Evolutionary conservation across 2,797 vertebrate genomes (phyloP).

Genomic region (Esox lucius): DNA sequence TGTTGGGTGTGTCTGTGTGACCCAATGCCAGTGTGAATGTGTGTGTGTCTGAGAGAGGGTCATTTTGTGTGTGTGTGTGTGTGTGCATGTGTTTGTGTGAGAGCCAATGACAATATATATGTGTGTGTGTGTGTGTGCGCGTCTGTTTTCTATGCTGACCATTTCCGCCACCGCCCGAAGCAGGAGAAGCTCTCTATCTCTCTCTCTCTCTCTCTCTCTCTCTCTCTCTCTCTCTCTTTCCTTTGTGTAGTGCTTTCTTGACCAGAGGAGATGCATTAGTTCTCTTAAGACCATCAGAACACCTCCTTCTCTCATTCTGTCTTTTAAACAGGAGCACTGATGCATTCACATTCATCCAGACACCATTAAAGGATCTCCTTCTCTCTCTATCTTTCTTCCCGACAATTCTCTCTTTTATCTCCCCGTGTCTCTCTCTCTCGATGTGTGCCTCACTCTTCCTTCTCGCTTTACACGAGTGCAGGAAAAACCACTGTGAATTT

Average conservation of each 20-base stretch:
- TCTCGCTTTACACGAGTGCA: background rate
- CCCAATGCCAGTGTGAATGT: no score
- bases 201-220: no score
- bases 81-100: constrained; percentile 43
- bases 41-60: no score
- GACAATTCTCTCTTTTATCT: background rate
- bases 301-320: constrained; percentile 8
- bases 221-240: no score
- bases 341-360: constrained; percentile 32
- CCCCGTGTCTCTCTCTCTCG: constrained; percentile 47
- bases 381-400: background rate
- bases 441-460: constrained; percentile 20
- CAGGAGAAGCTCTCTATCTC: background rate
- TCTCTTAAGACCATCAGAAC: constrained; percentile 1
- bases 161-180: background rate
- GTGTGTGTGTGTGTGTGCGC: constrained; percentile 10
- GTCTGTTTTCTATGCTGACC: background rate
- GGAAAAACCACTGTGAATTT: background rate
- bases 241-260: background rate
- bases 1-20: no score
- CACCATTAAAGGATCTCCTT: background rate
- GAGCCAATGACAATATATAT: constrained; percentile 1
- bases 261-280: background rate
- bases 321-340: constrained; percentile 62
- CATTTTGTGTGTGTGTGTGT: constrained; percentile 37